Conservation (phyloP, 2,888 invertebrate species). For the Agrenia bidenticulata region DNA sequence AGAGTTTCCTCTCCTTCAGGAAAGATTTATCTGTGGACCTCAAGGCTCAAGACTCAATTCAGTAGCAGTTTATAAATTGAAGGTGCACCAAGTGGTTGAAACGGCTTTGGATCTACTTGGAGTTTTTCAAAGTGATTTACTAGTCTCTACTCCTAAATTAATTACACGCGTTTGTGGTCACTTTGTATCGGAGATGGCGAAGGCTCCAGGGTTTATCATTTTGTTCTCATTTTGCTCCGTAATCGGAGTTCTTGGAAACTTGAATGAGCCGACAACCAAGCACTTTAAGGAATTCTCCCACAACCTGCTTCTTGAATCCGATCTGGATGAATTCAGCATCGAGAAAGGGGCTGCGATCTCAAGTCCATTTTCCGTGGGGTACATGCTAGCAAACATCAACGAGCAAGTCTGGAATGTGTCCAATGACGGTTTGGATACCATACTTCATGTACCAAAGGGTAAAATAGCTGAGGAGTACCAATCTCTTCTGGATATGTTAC, state of each 20-base stretch:
- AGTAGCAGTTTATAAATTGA: too few relatives aligned
- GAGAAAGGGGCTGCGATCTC: slow-evolving; percentile 45
- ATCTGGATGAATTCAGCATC: slow-evolving; percentile 41
- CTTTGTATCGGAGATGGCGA: too few relatives aligned
- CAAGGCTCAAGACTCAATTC: too few relatives aligned
- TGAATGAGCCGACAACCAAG: not conserved
- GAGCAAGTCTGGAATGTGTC: slow-evolving; percentile 43
- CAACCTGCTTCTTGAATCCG: slow-evolving; percentile 42
- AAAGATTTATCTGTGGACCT: not conserved
- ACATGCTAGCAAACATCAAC: slow-evolving; percentile 42
- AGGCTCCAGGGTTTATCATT: not conserved
- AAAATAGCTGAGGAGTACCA: slow-evolving; percentile 36
- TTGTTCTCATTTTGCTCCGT: not conserved
- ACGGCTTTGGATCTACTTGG: not conserved
- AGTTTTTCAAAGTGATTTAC: slow-evolving; percentile 1
- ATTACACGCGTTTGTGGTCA: not conserved
- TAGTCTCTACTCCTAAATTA: not conserved
- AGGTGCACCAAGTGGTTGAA: too few relatives aligned
- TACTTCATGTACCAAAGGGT: slow-evolving; percentile 21
- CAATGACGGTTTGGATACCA: slow-evolving; percentile 33
- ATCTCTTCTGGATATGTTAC: slow-evolving; percentile 28
- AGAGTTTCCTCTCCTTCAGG: slow-evolving; percentile 18
- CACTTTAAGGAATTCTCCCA: slow-evolving; percentile 40
- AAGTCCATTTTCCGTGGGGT: slow-evolving; percentile 42
- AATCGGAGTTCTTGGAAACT: not conserved